phyloP scores from a whole-genome alignment of 2,888 invertebrate species.

The Cephus runcator region DNA sequence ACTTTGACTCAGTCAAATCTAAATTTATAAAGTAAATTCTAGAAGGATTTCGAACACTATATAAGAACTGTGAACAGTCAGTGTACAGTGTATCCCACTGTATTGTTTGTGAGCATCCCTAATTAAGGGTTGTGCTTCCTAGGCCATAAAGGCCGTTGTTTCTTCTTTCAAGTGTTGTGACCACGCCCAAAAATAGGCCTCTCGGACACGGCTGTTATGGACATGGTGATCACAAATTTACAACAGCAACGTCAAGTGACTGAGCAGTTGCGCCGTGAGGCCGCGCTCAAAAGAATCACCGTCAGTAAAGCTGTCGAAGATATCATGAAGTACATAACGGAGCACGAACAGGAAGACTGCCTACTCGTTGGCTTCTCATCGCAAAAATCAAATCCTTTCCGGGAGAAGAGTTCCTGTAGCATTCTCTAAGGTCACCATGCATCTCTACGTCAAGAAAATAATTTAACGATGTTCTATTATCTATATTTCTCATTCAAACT shows the following conservation, averaged over 20 bases:
- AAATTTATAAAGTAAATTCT: not conserved
- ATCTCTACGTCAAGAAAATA: not conserved
- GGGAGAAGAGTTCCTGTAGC: constrained; percentile 91
- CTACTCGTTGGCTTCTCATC: constrained; percentile 93
- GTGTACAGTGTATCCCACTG: not conserved
- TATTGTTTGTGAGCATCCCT: not conserved
- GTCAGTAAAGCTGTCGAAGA: constrained; percentile 91
- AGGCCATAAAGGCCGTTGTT: not conserved
- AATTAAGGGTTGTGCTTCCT: not conserved
- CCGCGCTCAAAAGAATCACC: constrained; percentile 85
- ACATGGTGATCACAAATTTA: constrained; percentile 89
- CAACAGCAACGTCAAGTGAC: constrained; percentile 95
- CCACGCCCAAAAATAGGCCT: constrained; percentile 80
- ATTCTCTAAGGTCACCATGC: constrained; percentile 72
- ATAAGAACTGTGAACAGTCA: not conserved
- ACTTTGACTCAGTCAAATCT: not conserved
- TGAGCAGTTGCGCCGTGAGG: constrained; percentile 92
- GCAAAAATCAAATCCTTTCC: constrained; percentile 95
- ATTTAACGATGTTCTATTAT: not conserved
- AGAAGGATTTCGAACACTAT: not conserved
- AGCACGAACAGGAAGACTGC: constrained; percentile 93
- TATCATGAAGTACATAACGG: constrained; percentile 89
- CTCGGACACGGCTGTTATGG: constrained; percentile 89
- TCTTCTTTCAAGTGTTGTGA: constrained; percentile 9
- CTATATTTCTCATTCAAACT: not conserved